Percentiles rank a stretch among this genome's conserved stretches.
These are phyloP conservation scores for Caenorhabditis plicata DNA, from an alignment of 2,888 invertebrate species.

Conservation along the genomic window DNA sequence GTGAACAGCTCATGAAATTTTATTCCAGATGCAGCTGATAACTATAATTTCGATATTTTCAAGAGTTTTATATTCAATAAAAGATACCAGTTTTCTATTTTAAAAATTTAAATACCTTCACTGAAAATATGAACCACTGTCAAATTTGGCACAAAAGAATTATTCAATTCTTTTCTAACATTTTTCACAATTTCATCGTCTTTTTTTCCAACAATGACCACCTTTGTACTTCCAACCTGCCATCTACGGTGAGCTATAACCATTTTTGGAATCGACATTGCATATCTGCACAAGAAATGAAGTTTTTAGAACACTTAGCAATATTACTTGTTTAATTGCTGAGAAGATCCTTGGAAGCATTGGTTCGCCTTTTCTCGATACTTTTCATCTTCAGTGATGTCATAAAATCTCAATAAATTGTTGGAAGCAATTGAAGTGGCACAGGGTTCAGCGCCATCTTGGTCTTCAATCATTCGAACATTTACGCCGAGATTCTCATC, in stretches of 20 bases:
- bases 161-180: constrained; percentile 1
- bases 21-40: too few relatives aligned
- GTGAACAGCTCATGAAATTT: too few relatives aligned
- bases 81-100: too few relatives aligned
- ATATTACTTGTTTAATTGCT: constrained; percentile 70
- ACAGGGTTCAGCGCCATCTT: constrained; percentile 91
- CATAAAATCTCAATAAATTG: constrained; percentile 74
- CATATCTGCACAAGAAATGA: constrained; percentile 7
- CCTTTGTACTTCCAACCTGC: constrained; percentile 16
- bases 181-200: constrained; percentile 6
- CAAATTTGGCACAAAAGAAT: constrained; percentile 7
- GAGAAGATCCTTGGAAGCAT: constrained; percentile 70
- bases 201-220: constrained; percentile 18
- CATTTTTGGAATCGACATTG: constrained; percentile 21
- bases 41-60: too few relatives aligned
- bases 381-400: constrained; percentile 72
- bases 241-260: constrained; percentile 14
- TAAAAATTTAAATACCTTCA: constrained; percentile 1
- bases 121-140: constrained; percentile 16
- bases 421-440: constrained; percentile 85
- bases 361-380: constrained; percentile 66
- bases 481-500: constrained; percentile 4
- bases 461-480: constrained; percentile 72
- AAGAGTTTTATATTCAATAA: too few relatives aligned
- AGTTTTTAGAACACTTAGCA: neutral